Percentiles rank a stretch among this genome's conserved stretches.
These are phyloP conservation scores for Ostrea denselamellosa DNA, from an alignment of 1,140 invertebrate genomes.

Conservation along the genomic window DNA sequence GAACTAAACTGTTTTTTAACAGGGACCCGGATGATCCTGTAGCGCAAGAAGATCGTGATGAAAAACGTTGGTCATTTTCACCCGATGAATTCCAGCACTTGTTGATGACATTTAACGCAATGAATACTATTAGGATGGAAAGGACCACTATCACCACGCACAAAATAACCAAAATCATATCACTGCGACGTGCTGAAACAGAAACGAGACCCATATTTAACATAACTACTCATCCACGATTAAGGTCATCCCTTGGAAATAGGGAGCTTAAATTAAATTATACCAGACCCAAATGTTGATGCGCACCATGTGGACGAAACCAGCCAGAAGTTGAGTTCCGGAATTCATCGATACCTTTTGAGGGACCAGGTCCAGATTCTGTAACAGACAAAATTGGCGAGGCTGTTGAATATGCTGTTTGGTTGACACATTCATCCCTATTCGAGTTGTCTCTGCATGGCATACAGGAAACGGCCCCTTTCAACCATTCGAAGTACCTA, in stretches of 20 bases:
- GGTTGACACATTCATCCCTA: background rate
- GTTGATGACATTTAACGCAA: background rate
- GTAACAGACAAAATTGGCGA: background rate
- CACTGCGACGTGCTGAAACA: background rate
- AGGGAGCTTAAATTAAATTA: no score
- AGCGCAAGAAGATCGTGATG: background rate
- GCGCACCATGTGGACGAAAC: background rate
- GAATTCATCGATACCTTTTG: background rate
- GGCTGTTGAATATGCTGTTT: background rate
- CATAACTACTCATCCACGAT: background rate
- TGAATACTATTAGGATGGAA: background rate
- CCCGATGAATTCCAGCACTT: background rate
- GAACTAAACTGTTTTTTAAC: background rate
- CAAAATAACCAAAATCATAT: background rate
- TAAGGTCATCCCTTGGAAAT: no score
- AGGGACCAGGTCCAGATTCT: background rate
- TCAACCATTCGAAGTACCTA: background rate
- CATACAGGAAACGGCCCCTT: background rate
- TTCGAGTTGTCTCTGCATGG: background rate
- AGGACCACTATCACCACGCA: background rate
- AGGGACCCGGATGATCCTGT: background rate
- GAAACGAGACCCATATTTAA: background rate
- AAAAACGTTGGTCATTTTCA: background rate
- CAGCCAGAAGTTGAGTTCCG: background rate
- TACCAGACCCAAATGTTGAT: background rate